Percentiles rank a stretch among this genome's conserved stretches.
Conservation (phyloP, 30 jellyfish, hydroid and myxozoan genomes). For the Calvadosia cruxmelitensis region DNA sequence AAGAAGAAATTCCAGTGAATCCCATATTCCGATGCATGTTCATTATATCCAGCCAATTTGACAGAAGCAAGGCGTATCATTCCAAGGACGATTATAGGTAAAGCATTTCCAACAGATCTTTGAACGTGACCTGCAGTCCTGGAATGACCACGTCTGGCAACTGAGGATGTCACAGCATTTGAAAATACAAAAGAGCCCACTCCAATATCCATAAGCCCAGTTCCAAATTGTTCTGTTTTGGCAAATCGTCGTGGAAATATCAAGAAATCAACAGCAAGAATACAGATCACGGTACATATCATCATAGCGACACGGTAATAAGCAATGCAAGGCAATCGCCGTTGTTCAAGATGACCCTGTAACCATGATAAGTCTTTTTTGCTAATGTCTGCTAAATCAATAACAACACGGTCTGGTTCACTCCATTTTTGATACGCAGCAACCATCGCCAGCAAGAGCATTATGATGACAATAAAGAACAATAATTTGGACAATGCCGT, state of each 20-base stretch:
- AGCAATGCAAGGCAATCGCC: neutral
- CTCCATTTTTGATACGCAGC: too few species aligned
- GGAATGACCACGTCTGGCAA: conserved; percentile 16
- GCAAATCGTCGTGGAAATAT: conserved; percentile 85
- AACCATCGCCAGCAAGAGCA: too few species aligned
- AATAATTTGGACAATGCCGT: too few species aligned
- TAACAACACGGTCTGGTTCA: too few species aligned
- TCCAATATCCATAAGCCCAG: conserved; percentile 86
- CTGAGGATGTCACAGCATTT: conserved; percentile 62
- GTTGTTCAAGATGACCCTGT: neutral
- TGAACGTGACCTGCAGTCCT: neutral
- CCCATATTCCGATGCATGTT: conserved; percentile 90
- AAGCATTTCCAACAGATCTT: conserved; percentile 16
- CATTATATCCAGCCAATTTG: conserved; percentile 58
- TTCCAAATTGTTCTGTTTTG: conserved; percentile 75
- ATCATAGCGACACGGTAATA: conserved; percentile 52
- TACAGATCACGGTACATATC: conserved; percentile 54
- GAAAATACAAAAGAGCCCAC: conserved; percentile 76
- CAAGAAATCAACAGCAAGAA: conserved; percentile 83
- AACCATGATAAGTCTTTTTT: neutral
- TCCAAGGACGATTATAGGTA: conserved; percentile 51
- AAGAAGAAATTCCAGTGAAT: conserved; percentile 90
- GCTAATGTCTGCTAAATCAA: too few species aligned
- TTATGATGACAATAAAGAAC: too few species aligned
- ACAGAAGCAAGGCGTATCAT: conserved; percentile 26